Percentiles rank a stretch among this genome's conserved stretches.
These are phyloP conservation scores for Bos javanicus DNA, from an alignment of 2,113 vertebrate species.

Conservation along the genomic window DNA sequence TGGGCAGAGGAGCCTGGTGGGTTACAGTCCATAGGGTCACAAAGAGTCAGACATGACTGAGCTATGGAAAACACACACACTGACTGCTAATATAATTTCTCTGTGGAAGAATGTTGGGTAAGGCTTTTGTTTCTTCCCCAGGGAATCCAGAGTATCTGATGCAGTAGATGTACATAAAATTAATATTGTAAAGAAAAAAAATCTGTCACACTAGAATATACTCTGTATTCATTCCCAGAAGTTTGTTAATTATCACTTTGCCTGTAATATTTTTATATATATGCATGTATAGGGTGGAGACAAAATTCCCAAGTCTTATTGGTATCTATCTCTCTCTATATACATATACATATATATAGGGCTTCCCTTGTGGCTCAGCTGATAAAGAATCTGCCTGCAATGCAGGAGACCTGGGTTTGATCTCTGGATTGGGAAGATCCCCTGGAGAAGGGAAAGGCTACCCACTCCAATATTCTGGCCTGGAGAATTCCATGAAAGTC, in stretches of 20 bases:
- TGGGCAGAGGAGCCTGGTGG: too few species aligned
- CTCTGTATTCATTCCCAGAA: background rate
- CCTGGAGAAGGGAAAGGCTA: too few species aligned
- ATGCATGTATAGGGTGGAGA: background rate
- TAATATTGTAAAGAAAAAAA: background rate
- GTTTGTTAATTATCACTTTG: background rate
- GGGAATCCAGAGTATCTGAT: background rate
- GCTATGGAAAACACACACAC: too few species aligned
- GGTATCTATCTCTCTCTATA: rapidly evolving
- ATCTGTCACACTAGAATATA: background rate
- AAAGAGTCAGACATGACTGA: too few species aligned
- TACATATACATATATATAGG: too few species aligned
- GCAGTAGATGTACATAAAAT: background rate
- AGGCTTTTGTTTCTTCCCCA: background rate
- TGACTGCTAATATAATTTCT: background rate
- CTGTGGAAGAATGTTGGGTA: background rate
- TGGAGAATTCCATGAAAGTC: too few species aligned
- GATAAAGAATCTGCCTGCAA: too few species aligned
- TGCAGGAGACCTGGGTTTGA: too few species aligned
- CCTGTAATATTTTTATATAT: background rate
- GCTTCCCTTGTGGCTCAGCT: too few species aligned
- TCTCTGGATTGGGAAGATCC: too few species aligned
- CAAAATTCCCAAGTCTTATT: background rate
- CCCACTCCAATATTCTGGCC: too few species aligned
- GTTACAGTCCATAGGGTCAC: too few species aligned